Conservation (phyloP, 92 coral and sea anemone genomes). For the Zoanthus sociatus region DNA sequence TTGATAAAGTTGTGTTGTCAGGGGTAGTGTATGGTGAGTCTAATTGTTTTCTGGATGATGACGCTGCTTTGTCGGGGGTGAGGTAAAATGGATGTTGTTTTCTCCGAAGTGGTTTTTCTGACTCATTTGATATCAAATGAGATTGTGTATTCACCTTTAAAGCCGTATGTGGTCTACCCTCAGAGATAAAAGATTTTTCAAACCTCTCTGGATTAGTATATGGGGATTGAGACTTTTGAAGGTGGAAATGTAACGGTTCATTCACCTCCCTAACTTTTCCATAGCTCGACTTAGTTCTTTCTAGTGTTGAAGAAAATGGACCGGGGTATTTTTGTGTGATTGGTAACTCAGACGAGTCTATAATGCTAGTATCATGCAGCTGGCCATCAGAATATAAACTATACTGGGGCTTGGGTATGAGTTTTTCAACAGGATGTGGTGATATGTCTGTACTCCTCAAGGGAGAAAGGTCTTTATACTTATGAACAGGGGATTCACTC, state of each 20-base stretch:
- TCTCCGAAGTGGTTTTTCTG: not conserved
- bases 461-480: constrained; percentile 36
- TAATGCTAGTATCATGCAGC: constrained; percentile 23
- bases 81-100: not conserved
- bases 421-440: constrained; percentile 30
- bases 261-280: not conserved
- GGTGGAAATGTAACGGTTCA: not conserved
- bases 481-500: constrained; percentile 51
- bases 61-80: too few relatives aligned
- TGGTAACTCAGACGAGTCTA: not conserved
- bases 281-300: not conserved
- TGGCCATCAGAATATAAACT: constrained; percentile 28
- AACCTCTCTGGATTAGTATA: not conserved
- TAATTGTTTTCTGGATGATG: too few relatives aligned
- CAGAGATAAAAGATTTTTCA: constrained; percentile 5
- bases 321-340: constrained; percentile 18
- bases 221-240: not conserved
- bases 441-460: constrained; percentile 37
- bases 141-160: not conserved
- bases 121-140: not conserved
- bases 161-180: not conserved
- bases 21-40: constrained; percentile 14
- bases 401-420: constrained; percentile 36
- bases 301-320: constrained; percentile 23
- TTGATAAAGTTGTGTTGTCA: not conserved